Evolutionary conservation across 2,797 vertebrate species (phyloP).

Genomic region (Argya squamiceps): DNA sequence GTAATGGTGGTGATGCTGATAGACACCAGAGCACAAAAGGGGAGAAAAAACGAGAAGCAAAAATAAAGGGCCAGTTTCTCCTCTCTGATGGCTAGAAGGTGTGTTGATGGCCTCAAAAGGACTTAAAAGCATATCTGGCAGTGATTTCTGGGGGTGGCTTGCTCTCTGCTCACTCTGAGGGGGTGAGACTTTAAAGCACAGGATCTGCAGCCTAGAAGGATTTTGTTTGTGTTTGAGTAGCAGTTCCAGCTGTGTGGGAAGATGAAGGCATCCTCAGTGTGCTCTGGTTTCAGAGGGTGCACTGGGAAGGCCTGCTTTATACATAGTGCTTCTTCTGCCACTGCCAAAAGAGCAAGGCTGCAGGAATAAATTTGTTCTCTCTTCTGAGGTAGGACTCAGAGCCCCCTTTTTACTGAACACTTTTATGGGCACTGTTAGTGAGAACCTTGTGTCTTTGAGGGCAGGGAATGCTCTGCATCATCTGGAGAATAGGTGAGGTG

Average conservation of each 20-base stretch:
- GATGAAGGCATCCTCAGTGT: background rate
- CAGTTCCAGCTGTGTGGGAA: constrained; percentile 11
- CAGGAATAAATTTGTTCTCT: background rate
- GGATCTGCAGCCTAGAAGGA: background rate
- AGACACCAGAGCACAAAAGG: background rate
- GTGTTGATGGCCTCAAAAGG: background rate
- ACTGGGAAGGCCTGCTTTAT: background rate
- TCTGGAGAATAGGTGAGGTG: background rate
- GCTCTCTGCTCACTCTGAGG: background rate
- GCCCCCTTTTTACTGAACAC: background rate
- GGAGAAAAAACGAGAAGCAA: background rate
- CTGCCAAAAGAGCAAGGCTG: background rate
- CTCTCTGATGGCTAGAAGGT: background rate
- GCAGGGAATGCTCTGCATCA: background rate
- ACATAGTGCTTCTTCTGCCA: background rate
- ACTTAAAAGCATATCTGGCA: background rate
- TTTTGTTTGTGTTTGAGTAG: background rate
- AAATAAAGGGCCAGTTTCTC: background rate
- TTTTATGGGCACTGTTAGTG: fast-evolving
- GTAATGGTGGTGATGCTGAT: fast-evolving
- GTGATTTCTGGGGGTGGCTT: background rate
- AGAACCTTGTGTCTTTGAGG: background rate
- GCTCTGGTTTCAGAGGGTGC: background rate
- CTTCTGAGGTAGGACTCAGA: background rate
- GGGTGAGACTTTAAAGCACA: background rate